phyloP scores from a whole-genome alignment of 2,113 vertebrate species.

The Eurystomus gularis region DNA sequence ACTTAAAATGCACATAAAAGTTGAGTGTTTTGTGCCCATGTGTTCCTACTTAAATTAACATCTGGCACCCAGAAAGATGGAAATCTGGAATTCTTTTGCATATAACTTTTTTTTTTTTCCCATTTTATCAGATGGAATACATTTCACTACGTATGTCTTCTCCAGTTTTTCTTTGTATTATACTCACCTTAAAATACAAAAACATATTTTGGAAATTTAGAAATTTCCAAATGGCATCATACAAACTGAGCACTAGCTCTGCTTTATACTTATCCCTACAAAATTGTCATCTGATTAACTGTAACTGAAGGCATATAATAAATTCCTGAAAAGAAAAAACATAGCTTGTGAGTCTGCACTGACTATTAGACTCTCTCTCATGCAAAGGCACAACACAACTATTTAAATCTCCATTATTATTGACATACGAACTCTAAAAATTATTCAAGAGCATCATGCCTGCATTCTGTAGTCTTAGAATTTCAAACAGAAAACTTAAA shows the following conservation, averaged over 20 bases:
- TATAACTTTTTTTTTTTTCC: background rate
- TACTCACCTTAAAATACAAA: background rate
- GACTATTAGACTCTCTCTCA: background rate
- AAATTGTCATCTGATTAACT: background rate
- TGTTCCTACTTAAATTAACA: background rate
- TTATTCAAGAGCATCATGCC: background rate
- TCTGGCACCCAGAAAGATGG: background rate
- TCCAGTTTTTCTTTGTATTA: background rate
- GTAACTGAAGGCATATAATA: background rate
- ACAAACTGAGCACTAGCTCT: background rate
- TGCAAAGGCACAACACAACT: background rate
- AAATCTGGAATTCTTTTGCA: background rate
- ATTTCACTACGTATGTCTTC: background rate
- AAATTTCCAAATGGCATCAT: background rate
- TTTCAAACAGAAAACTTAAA: background rate
- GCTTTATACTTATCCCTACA: background rate
- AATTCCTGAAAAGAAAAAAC: background rate
- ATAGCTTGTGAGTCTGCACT: rapidly evolving
- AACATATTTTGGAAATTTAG: background rate
- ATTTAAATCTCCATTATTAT: background rate
- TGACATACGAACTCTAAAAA: background rate
- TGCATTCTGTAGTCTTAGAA: background rate
- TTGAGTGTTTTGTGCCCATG: background rate
- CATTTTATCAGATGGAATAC: background rate
- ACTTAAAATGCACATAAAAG: background rate